A percentile compares a stretch with the other conserved stretches of the same genome.
Evolutionary conservation across 1,140 invertebrate genomes (phyloP).

Genomic region (Sycobia sp.): DNA sequence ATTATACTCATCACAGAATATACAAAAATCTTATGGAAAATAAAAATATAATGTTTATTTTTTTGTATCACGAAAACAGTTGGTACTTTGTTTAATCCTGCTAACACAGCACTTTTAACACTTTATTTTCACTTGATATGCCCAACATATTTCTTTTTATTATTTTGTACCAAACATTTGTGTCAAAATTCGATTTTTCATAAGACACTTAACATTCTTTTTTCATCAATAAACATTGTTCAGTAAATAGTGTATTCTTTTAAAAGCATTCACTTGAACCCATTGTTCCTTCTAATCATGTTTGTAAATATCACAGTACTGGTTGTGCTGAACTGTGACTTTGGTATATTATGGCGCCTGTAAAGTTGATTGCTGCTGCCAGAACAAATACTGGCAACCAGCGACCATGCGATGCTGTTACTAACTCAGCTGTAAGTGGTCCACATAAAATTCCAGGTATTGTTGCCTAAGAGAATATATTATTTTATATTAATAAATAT

Average conservation of each 20-base stretch:
- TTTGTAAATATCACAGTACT: constrained; percentile 60
- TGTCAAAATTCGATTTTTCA: constrained; percentile 12
- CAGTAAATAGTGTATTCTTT: constrained; percentile 19
- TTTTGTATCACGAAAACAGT: constrained; percentile 13
- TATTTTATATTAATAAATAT: constrained; percentile 9
- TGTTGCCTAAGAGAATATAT: constrained; percentile 65
- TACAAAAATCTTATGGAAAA: constrained; percentile 26
- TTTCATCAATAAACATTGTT: too few relatives aligned
- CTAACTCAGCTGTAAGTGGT: constrained; percentile 78
- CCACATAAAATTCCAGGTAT: constrained; percentile 80
- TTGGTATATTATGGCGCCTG: constrained; percentile 78
- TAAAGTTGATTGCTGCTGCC: constrained; percentile 76
- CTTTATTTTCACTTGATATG: constrained; percentile 26
- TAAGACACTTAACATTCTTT: constrained; percentile 20
- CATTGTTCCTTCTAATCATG: constrained; percentile 7
- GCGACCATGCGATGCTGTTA: constrained; percentile 72
- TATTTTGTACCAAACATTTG: constrained; percentile 6
- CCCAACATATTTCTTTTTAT: constrained; percentile 11
- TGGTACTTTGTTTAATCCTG: constrained; percentile 14
- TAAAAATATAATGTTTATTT: constrained; percentile 22
- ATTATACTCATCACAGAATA: constrained; percentile 18
- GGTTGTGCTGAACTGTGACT: constrained; percentile 77
- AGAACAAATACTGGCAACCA: constrained; percentile 81
- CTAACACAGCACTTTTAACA: constrained; percentile 21
- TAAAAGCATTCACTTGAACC: constrained; percentile 5